A percentile compares a stretch with the other conserved stretches of the same genome.
Conservation (phyloP, 2,797 vertebrate genomes). For the Poliocrania exsul region DNA sequence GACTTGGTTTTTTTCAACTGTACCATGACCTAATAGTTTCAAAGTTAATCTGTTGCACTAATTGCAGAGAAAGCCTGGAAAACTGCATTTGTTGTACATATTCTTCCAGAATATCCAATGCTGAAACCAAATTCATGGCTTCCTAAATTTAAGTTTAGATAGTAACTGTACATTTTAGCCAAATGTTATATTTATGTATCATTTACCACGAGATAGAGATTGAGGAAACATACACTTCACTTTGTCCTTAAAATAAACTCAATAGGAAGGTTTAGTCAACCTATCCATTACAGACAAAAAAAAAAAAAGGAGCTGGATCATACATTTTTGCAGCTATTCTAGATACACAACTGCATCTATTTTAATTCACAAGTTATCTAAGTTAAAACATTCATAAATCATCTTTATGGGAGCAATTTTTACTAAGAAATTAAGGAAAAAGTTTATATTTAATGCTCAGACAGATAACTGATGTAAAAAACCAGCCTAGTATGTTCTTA, state of each 20-base stretch:
- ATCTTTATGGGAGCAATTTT: not conserved
- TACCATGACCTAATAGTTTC: conserved; percentile 26
- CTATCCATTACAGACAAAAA: not conserved
- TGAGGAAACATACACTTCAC: not conserved
- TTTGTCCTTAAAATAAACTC: not conserved
- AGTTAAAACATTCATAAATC: not conserved
- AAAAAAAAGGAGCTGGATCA: not conserved
- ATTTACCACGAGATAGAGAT: not conserved
- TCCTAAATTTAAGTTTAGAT: not conserved
- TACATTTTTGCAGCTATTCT: not conserved
- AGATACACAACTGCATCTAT: not conserved
- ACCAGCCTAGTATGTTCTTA: not conserved
- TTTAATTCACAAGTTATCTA: not conserved
- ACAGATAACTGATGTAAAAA: not conserved
- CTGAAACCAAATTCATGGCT: conserved; percentile 67
- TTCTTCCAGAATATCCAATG: conserved; percentile 37
- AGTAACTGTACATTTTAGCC: not conserved
- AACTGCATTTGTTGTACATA: conserved; percentile 17
- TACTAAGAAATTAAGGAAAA: not conserved
- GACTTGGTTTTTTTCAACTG: not conserved
- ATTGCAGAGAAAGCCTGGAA: conserved; percentile 43
- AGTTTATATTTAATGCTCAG: not conserved
- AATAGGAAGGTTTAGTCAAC: not conserved
- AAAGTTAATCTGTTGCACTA: conserved; percentile 50
- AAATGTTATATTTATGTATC: not conserved